A percentile compares a stretch with the other conserved stretches of the same genome.
These are phyloP conservation scores for Caprella mutica DNA, from an alignment of 2,888 invertebrate genomes.

Conservation along the genomic window DNA sequence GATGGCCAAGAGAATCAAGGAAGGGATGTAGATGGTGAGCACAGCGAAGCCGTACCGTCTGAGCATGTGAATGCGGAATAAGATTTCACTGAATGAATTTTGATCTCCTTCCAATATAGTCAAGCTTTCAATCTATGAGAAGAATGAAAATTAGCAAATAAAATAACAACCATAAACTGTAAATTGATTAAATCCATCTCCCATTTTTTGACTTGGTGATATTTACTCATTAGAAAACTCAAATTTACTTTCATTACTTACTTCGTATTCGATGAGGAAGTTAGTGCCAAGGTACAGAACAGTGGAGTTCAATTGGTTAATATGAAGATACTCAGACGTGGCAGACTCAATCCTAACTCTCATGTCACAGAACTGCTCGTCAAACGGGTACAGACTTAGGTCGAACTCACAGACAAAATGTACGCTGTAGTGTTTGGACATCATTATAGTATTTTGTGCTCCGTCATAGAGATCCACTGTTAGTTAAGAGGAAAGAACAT, in stretches of 20 bases:
- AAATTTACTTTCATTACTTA: too few relatives aligned
- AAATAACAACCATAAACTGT: too few relatives aligned
- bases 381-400: background rate
- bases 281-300: slow-evolving; percentile 12
- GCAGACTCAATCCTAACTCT: background rate
- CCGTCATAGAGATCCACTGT: too few relatives aligned
- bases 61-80: slow-evolving; percentile 14
- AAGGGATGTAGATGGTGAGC: slow-evolving; percentile 23
- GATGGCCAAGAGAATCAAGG: slow-evolving; percentile 19
- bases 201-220: too few relatives aligned
- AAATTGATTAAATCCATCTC: too few relatives aligned
- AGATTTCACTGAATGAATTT: slow-evolving; percentile 21
- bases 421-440: background rate
- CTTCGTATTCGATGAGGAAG: slow-evolving; percentile 18
- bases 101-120: too few relatives aligned
- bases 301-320: slow-evolving; percentile 9
- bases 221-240: too few relatives aligned
- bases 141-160: too few relatives aligned
- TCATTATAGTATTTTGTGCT: too few relatives aligned
- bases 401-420: background rate
- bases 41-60: slow-evolving; percentile 16
- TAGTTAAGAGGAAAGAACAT: too few relatives aligned
- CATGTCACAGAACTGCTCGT: background rate
- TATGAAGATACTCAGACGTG: too few relatives aligned
- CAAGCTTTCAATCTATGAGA: too few relatives aligned